These are phyloP conservation scores for Calonectris borealis DNA, from an alignment of 2,113 vertebrate species.

Conservation along the genomic window DNA sequence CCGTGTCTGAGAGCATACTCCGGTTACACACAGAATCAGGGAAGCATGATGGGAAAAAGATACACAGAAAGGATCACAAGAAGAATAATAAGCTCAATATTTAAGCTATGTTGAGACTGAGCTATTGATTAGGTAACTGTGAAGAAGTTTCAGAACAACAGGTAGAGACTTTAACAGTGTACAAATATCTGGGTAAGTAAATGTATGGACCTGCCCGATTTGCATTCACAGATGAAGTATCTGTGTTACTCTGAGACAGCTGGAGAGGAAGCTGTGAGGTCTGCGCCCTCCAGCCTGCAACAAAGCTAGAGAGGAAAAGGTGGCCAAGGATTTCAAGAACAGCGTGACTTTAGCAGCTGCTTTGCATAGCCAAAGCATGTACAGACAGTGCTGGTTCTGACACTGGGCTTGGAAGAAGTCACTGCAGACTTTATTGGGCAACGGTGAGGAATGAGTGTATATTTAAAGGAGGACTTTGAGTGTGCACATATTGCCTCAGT, in stretches of 20 bases:
- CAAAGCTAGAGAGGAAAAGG: background rate
- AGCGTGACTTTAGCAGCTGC: background rate
- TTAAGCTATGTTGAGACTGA: background rate
- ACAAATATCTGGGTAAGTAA: background rate
- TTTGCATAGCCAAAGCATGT: background rate
- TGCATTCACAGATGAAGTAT: too few species aligned
- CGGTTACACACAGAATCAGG: background rate
- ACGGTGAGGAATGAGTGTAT: accelerated
- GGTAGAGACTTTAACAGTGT: background rate
- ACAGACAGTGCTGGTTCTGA: background rate
- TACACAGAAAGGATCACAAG: background rate
- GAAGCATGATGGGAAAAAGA: background rate
- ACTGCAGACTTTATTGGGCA: background rate
- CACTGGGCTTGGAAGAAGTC: background rate
- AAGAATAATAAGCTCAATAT: background rate
- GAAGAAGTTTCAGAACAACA: background rate
- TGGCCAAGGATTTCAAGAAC: background rate
- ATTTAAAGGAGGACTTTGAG: background rate
- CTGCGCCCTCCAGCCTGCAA: background rate
- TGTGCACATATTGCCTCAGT: background rate
- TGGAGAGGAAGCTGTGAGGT: background rate
- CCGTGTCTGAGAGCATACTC: background rate
- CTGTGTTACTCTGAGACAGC: background rate
- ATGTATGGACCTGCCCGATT: background rate
- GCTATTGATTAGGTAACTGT: background rate